A percentile compares a stretch with the other conserved stretches of the same genome.
phyloP scores from a whole-genome alignment of 2,113 vertebrate genomes.

The Planiliza haematocheilus region DNA sequence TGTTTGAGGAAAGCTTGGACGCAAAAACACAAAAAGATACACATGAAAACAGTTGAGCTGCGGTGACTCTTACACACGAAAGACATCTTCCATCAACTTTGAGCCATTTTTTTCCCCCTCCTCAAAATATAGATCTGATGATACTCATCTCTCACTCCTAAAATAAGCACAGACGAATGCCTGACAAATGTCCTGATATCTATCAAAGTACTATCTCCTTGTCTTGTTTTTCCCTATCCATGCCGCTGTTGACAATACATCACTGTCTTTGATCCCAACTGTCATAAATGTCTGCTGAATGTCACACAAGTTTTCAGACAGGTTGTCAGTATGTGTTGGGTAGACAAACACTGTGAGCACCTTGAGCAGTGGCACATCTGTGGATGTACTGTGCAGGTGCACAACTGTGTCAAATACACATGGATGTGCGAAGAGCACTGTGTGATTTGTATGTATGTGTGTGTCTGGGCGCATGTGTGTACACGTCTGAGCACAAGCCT shows the following conservation, averaged over 20 bases:
- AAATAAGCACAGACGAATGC: slow-evolving; percentile 77
- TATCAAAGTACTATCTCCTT: slow-evolving; percentile 70
- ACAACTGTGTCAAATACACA: slow-evolving; percentile 12
- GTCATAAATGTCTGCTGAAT: slow-evolving; percentile 71
- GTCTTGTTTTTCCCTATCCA: slow-evolving; percentile 66
- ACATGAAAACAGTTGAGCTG: slow-evolving; percentile 26
- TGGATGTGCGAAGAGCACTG: slow-evolving; percentile 21
- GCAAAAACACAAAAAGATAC: slow-evolving; percentile 27
- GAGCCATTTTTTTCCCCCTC: slow-evolving; percentile 49
- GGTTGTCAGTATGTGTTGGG: slow-evolving; percentile 41
- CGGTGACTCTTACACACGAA: slow-evolving; percentile 47
- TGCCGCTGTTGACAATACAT: slow-evolving; percentile 71
- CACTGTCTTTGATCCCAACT: slow-evolving; percentile 72
- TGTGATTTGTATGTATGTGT: slow-evolving; percentile 30
- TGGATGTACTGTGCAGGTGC: slow-evolving; percentile 7
- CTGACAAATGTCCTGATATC: slow-evolving; percentile 76
- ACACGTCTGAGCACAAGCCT: slow-evolving; percentile 44
- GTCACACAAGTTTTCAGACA: slow-evolving; percentile 64
- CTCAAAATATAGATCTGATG: slow-evolving; percentile 72
- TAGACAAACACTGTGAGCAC: slow-evolving; percentile 15
- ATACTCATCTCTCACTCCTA: slow-evolving; percentile 74
- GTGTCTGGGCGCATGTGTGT: slow-evolving; percentile 18
- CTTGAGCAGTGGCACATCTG: background rate
- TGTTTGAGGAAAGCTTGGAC: slow-evolving; percentile 37
- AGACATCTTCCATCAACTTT: slow-evolving; percentile 69